A percentile compares a stretch with the other conserved stretches of the same genome.
Conservation (phyloP, 64 coral and sea anemone species). For the Montipora capricornis region DNA sequence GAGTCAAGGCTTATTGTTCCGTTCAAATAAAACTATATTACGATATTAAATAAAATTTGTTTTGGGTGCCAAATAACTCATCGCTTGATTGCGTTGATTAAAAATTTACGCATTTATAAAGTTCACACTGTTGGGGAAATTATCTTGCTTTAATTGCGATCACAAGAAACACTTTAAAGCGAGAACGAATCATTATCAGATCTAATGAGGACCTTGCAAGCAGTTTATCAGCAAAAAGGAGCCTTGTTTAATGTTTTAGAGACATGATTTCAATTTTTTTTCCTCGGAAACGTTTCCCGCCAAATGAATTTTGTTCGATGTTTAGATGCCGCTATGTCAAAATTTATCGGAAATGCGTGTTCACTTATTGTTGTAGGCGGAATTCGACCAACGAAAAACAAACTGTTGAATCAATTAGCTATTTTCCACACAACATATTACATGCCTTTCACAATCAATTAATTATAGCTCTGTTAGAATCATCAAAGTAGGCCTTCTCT, state of each 20-base stretch:
- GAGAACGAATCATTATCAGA: not conserved
- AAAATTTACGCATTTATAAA: constrained; percentile 9
- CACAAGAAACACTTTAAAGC: constrained; percentile 12
- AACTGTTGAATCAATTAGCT: constrained; percentile 45
- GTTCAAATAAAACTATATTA: constrained; percentile 31
- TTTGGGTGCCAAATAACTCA: constrained; percentile 17
- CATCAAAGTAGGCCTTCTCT: not conserved
- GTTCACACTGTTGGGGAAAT: constrained; percentile 30
- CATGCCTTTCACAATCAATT: constrained; percentile 61
- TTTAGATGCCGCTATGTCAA: constrained; percentile 34
- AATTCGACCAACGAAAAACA: constrained; percentile 44
- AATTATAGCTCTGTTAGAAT: constrained; percentile 24
- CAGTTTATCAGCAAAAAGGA: not conserved
- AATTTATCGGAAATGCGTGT: constrained; percentile 44
- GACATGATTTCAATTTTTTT: not conserved
- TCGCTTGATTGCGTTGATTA: constrained; percentile 44
- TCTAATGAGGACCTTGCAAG: not conserved
- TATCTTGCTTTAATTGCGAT: constrained; percentile 38
- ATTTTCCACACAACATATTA: constrained; percentile 51
- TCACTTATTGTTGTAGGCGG: constrained; percentile 31
- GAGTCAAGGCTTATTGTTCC: constrained; percentile 5
- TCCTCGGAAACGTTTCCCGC: not conserved
- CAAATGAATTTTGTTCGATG: not conserved
- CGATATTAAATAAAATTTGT: constrained; percentile 35
- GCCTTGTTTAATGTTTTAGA: not conserved